Conservation (phyloP, 1,140 invertebrate species). For the Lethrus apterus region DNA sequence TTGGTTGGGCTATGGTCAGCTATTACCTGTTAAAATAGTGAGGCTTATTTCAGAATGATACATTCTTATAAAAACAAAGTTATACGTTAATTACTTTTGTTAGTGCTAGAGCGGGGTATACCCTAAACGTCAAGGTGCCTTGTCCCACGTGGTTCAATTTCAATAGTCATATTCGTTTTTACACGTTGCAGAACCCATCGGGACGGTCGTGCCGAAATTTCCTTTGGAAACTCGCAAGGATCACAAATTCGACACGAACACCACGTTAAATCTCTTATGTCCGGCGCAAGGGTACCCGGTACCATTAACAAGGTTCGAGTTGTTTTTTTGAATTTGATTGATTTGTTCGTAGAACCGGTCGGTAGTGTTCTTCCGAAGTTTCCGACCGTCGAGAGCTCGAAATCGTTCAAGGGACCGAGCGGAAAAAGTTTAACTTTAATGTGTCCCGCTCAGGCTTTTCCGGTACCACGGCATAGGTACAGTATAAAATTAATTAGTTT, state of each 20-base stretch:
- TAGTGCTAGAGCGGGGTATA: slow-evolving; percentile 3
- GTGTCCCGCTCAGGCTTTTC: slow-evolving; percentile 60
- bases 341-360: slow-evolving; percentile 46
- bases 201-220: slow-evolving; percentile 53
- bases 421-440: slow-evolving; percentile 41
- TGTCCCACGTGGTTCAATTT: slow-evolving; percentile 19
- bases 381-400: slow-evolving; percentile 56
- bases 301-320: slow-evolving; percentile 52
- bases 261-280: slow-evolving; percentile 45
- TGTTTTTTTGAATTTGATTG: slow-evolving; percentile 8
- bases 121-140: slow-evolving; percentile 28
- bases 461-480: slow-evolving; percentile 60
- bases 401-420: slow-evolving; percentile 46
- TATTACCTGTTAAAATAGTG: too few species aligned
- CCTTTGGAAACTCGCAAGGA: slow-evolving; percentile 43
- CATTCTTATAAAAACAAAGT: too few species aligned
- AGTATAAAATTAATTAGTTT: not conserved
- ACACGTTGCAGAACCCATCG: slow-evolving; percentile 41
- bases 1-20: too few species aligned
- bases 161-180: slow-evolving; percentile 2
- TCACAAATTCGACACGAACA: slow-evolving; percentile 29
- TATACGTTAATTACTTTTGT: not conserved
- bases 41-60: too few species aligned
- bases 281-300: slow-evolving; percentile 54
- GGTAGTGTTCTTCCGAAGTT: slow-evolving; percentile 58